A percentile compares a stretch with the other conserved stretches of the same genome.
phyloP scores from a whole-genome alignment of 2,113 vertebrate genomes.

The Lophochroa leadbeateri region DNA sequence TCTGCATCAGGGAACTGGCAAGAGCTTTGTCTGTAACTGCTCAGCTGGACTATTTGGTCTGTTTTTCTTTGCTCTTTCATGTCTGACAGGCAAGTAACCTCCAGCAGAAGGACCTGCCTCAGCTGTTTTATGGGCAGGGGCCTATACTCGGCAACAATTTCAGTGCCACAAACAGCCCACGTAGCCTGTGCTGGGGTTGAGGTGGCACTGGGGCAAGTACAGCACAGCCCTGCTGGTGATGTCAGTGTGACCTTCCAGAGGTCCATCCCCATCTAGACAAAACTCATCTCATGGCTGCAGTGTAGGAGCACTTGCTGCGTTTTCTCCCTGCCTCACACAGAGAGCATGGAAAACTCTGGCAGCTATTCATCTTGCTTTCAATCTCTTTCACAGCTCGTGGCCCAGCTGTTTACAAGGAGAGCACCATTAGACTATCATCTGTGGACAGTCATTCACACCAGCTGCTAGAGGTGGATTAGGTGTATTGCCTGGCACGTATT shows the following conservation, averaged over 20 bases:
- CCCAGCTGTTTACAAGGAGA: not conserved
- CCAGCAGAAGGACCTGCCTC: not conserved
- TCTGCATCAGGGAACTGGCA: not conserved
- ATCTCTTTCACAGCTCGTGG: not conserved
- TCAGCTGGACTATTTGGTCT: not conserved
- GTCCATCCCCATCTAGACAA: rapidly evolving
- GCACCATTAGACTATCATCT: not conserved
- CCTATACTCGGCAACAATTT: not conserved
- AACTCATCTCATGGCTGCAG: not conserved
- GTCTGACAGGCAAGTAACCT: not conserved
- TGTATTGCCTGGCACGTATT: not conserved
- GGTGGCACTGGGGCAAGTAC: not conserved
- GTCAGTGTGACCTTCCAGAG: not conserved
- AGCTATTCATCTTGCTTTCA: not conserved
- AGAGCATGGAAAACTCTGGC: not conserved
- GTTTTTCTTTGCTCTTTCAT: not conserved
- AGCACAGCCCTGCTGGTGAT: not conserved
- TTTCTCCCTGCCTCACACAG: not conserved
- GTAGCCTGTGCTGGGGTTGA: not conserved
- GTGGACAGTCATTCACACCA: not conserved
- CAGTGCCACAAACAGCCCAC: not conserved
- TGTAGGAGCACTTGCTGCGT: not conserved
- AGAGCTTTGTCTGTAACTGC: not conserved
- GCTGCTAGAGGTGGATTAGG: not conserved
- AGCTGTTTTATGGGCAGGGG: not conserved